Evolutionary conservation across 2,888 invertebrate genomes (phyloP).

Genomic region (Sepiola atlantica): DNA sequence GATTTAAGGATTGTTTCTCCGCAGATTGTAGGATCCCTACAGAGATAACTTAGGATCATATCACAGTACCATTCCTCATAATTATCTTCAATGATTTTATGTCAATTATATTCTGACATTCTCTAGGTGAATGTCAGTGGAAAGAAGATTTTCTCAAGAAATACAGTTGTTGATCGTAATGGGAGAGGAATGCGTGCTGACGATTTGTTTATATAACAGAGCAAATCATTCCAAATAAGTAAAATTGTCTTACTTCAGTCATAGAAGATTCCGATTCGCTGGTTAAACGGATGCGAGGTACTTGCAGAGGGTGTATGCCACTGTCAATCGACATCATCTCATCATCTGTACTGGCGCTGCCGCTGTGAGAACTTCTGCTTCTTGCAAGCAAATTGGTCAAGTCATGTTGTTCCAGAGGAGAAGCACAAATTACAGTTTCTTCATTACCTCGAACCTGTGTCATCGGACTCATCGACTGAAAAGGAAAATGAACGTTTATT

Average conservation of each 20-base stretch:
- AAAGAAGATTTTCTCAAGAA: no score
- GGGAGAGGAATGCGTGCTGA: no score
- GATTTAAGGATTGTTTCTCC: no score
- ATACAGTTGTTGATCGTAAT: no score
- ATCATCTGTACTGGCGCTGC: conserved; percentile 59
- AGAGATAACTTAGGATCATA: no score
- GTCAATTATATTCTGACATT: no score
- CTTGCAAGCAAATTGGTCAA: neutral
- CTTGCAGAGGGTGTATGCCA: conserved; percentile 51
- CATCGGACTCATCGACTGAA: conserved; percentile 50
- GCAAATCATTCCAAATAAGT: neutral
- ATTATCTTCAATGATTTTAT: no score
- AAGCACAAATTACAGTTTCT: conserved; percentile 68
- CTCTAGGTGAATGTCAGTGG: no score
- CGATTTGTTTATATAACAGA: no score
- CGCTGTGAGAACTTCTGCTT: conserved; percentile 11
- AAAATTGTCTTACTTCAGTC: conserved; percentile 60
- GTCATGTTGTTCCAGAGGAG: conserved; percentile 57
- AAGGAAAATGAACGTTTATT: neutral
- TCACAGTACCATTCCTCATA: no score
- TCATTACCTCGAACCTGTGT: conserved; percentile 69
- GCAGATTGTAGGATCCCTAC: no score
- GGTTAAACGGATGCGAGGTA: conserved; percentile 53
- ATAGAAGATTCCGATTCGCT: conserved; percentile 64
- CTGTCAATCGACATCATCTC: conserved; percentile 66